A percentile compares a stretch with the other conserved stretches of the same genome.
These are phyloP conservation scores for Carposina sasakii DNA, from an alignment of 1,140 invertebrate genomes.

Conservation along the genomic window DNA sequence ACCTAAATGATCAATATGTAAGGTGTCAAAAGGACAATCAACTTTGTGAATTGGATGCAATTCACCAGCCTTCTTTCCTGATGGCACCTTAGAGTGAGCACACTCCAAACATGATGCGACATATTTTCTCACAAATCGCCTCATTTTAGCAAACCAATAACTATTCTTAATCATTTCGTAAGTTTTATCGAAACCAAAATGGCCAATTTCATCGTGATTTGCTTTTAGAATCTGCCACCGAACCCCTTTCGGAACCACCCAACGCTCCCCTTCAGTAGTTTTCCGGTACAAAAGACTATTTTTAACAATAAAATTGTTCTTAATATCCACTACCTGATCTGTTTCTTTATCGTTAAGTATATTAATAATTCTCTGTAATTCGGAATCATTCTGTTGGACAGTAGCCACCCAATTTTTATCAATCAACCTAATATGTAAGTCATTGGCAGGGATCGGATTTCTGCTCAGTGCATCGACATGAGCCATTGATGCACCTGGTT, in stretches of 20 bases:
- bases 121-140: background rate
- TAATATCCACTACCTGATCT: background rate
- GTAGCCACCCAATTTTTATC: slow-evolving; percentile 1
- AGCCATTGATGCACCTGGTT: slow-evolving; percentile 20
- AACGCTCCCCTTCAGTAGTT: background rate
- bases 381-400: background rate
- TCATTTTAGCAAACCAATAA: slow-evolving; percentile 6
- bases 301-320: background rate
- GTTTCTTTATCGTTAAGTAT: background rate
- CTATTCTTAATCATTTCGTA: background rate
- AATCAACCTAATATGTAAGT: background rate
- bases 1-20: slow-evolving; percentile 1
- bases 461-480: slow-evolving; percentile 37
- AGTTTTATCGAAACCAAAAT: slow-evolving; percentile 8
- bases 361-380: background rate
- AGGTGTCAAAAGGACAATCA: background rate
- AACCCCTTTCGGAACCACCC: background rate
- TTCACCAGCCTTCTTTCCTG: background rate
- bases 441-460: slow-evolving; percentile 10
- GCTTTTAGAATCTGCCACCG: background rate
- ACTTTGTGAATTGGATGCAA: slow-evolving; percentile 3
- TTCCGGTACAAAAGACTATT: background rate
- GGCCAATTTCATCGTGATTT: slow-evolving; percentile 2
- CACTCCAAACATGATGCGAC: slow-evolving; percentile 3
- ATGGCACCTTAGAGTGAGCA: background rate